Percentiles rank a stretch among this genome's conserved stretches.
These are phyloP conservation scores for Tenrec ecaudatus DNA, from an alignment of 2,113 vertebrate genomes.

Conservation along the genomic window DNA sequence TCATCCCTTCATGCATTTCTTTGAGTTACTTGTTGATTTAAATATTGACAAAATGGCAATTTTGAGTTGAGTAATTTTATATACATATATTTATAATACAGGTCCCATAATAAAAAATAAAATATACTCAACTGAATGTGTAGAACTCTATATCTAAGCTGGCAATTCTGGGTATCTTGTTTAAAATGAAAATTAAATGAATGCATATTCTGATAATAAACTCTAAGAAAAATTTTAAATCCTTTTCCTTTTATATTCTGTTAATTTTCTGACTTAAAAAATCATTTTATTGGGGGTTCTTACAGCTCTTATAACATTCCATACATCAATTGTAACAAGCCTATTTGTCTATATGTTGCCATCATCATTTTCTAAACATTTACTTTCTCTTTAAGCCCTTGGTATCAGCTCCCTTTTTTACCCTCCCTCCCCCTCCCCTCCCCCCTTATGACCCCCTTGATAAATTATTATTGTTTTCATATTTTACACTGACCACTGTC, in stretches of 20 bases:
- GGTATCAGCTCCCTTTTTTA: too few species aligned
- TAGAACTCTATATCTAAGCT: not conserved
- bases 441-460: too few species aligned
- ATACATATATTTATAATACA: not conserved
- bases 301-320: too few species aligned
- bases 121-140: not conserved
- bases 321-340: too few species aligned
- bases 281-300: too few species aligned
- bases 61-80: not conserved
- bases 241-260: slow-evolving; percentile 36
- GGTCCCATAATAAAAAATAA: slow-evolving; percentile 23
- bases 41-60: not conserved
- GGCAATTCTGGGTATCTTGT: not conserved
- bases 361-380: too few species aligned
- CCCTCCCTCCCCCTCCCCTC: too few species aligned
- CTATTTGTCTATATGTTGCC: too few species aligned
- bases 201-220: not conserved
- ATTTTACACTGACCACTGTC: too few species aligned
- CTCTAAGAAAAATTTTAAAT: not conserved
- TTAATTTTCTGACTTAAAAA: slow-evolving; percentile 1
- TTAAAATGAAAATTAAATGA: not conserved
- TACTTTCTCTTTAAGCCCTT: too few species aligned
- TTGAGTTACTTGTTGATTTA: slow-evolving; percentile 39
- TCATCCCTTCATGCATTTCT: not conserved
- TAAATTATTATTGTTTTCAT: too few species aligned